Percentiles rank a stretch among this genome's conserved stretches.
phyloP scores from a whole-genome alignment of 1,140 invertebrate genomes.

The Dinothrombium tinctorium region DNA sequence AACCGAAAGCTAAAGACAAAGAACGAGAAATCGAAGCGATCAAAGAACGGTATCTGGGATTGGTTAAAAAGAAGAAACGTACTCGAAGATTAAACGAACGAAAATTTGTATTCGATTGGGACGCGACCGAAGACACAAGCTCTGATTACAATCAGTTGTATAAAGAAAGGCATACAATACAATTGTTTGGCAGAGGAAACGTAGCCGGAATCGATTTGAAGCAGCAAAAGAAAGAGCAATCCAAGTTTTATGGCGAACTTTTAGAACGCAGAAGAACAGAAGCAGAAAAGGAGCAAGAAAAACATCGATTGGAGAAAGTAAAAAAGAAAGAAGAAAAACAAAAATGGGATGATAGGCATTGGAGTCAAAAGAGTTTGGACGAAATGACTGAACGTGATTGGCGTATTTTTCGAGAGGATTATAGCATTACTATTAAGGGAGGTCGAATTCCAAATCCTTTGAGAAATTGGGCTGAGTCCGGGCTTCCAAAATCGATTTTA shows the following conservation, averaged over 20 bases:
- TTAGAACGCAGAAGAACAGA: conserved; percentile 83
- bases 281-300: conserved; percentile 92
- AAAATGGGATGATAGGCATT: conserved; percentile 95
- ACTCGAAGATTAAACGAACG: conserved; percentile 81
- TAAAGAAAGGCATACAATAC: conserved; percentile 53
- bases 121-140: conserved; percentile 91
- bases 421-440: conserved; percentile 91
- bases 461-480: conserved; percentile 76
- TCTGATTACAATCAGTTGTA: conserved; percentile 93
- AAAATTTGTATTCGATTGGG: conserved; percentile 99
- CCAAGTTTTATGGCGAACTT: conserved; percentile 91
- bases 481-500: conserved; percentile 71
- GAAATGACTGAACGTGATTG: conserved; percentile 99
- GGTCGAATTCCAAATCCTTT: conserved; percentile 92
- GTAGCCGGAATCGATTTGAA: conserved; percentile 74
- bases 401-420: conserved; percentile 98
- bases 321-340: conserved; percentile 92
- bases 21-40: conserved; percentile 77
- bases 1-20: conserved; percentile 37
- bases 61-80: conserved; percentile 74
- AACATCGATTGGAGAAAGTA: conserved; percentile 73
- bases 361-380: conserved; percentile 74
- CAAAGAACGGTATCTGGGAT: conserved; percentile 70
- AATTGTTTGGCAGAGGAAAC: conserved; percentile 93
- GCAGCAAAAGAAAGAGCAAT: conserved; percentile 38